A percentile compares a stretch with the other conserved stretches of the same genome.
Evolutionary conservation across 2,113 vertebrate species (phyloP).

Genomic region (Chaetodon trifascialis): DNA sequence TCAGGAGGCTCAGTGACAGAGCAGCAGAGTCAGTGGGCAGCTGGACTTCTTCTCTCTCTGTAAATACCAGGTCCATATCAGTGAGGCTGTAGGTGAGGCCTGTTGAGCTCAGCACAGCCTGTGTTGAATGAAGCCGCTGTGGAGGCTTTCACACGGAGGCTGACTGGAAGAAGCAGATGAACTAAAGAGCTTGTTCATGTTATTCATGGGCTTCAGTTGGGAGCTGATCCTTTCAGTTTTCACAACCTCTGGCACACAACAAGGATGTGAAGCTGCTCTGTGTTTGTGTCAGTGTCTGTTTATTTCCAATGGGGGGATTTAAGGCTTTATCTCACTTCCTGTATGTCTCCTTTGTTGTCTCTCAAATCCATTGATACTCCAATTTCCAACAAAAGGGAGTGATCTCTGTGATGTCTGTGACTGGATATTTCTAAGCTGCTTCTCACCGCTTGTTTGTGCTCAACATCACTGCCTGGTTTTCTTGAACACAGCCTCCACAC

Average conservation of each 20-base stretch:
- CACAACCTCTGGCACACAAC: constrained; percentile 14
- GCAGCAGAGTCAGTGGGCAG: constrained; percentile 14
- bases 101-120: constrained; percentile 16
- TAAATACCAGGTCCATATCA: constrained; percentile 32
- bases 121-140: constrained; percentile 2
- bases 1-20: constrained; percentile 35
- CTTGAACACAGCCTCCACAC: background rate
- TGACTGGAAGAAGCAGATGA: constrained; percentile 46
- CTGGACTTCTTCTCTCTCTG: constrained; percentile 1
- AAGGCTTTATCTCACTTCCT: constrained; percentile 6
- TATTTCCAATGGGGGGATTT: constrained; percentile 23
- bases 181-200: constrained; percentile 35
- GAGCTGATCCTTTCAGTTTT: constrained; percentile 29
- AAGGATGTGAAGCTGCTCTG: background rate
- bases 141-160: constrained; percentile 14
- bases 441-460: background rate
- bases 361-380: constrained; percentile 7
- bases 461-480: background rate
- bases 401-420: background rate
- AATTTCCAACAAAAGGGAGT: background rate
- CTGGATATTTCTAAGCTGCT: constrained; percentile 5
- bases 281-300: constrained; percentile 19
- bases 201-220: constrained; percentile 29
- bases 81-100: constrained; percentile 26
- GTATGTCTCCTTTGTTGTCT: constrained; percentile 7